A percentile compares a stretch with the other conserved stretches of the same genome.
phyloP scores from a whole-genome alignment of 2,888 invertebrate species.

The Trichogramma dendrolimi region DNA sequence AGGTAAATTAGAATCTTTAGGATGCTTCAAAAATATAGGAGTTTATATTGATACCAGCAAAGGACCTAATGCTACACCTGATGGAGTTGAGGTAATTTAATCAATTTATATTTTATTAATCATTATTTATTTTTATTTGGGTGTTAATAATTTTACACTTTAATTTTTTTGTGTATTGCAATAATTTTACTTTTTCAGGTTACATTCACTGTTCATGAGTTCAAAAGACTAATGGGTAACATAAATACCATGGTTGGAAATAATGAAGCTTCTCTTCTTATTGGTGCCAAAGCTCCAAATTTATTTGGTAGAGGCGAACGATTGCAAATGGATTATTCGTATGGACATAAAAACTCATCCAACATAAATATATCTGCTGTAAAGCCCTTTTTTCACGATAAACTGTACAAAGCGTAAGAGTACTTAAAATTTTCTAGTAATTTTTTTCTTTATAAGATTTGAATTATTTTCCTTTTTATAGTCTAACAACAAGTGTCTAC shows the following conservation, averaged over 20 bases:
- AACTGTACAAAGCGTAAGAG: constrained; percentile 63
- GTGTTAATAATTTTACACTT: constrained; percentile 10
- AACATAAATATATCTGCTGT: constrained; percentile 75
- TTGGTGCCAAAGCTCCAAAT: constrained; percentile 76
- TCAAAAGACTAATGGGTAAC: constrained; percentile 76
- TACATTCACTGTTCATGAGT: constrained; percentile 81
- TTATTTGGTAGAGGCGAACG: constrained; percentile 83
- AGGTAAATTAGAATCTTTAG: constrained; percentile 73
- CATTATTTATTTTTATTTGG: constrained; percentile 4
- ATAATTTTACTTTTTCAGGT: constrained; percentile 56
- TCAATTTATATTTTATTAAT: not conserved
- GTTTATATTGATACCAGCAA: constrained; percentile 84
- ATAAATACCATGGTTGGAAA: constrained; percentile 85
- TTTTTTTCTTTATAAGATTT: constrained; percentile 12
- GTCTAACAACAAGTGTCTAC: constrained; percentile 69
- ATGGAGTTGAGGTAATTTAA: constrained; percentile 71
- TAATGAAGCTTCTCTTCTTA: constrained; percentile 81
- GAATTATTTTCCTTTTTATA: constrained; percentile 43
- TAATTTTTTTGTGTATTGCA: constrained; percentile 2
- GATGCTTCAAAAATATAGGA: constrained; percentile 82
- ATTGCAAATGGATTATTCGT: constrained; percentile 76
- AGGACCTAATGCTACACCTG: constrained; percentile 70
- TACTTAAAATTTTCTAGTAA: constrained; percentile 4
- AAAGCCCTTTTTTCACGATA: constrained; percentile 77
- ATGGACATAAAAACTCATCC: constrained; percentile 77